Percentiles rank a stretch among this genome's conserved stretches.
Conservation (phyloP, 2,113 vertebrate genomes). For the Myrmophylax atrothorax region DNA sequence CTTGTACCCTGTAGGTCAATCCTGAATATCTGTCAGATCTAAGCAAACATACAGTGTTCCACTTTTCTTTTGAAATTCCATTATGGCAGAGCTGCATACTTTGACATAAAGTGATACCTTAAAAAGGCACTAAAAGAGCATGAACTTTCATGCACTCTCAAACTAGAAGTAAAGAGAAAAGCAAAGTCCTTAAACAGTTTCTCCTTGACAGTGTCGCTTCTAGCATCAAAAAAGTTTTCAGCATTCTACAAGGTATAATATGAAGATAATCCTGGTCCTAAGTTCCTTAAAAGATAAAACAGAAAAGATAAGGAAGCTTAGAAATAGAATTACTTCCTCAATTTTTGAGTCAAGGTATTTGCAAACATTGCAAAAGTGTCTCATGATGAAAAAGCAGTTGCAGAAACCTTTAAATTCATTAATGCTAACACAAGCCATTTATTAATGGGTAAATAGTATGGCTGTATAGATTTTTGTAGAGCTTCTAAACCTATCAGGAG, state of each 20-base stretch:
- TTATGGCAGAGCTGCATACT: neutral
- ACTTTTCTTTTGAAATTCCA: constrained; percentile 30
- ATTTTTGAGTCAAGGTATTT: constrained; percentile 3
- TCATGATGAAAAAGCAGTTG: constrained; percentile 23
- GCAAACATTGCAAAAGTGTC: neutral
- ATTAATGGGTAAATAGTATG: constrained; percentile 28
- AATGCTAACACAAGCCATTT: constrained; percentile 47
- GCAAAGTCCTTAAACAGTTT: neutral
- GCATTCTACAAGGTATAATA: neutral
- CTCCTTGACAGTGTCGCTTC: neutral
- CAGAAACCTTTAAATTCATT: constrained; percentile 52
- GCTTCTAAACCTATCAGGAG: constrained; percentile 24
- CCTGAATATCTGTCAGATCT: neutral
- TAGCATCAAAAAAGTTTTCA: neutral
- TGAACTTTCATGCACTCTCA: neutral
- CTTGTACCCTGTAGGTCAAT: neutral
- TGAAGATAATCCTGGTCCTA: neutral
- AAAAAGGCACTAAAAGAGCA: neutral
- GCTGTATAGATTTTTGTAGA: constrained; percentile 28
- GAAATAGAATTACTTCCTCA: neutral
- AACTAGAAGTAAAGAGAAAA: neutral
- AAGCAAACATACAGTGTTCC: neutral
- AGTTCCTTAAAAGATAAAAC: neutral
- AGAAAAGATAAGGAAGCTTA: neutral
- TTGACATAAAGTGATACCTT: constrained; percentile 13